Evolutionary conservation across 2,888 invertebrate genomes (phyloP).

Genomic region (Chirona hameri): DNA sequence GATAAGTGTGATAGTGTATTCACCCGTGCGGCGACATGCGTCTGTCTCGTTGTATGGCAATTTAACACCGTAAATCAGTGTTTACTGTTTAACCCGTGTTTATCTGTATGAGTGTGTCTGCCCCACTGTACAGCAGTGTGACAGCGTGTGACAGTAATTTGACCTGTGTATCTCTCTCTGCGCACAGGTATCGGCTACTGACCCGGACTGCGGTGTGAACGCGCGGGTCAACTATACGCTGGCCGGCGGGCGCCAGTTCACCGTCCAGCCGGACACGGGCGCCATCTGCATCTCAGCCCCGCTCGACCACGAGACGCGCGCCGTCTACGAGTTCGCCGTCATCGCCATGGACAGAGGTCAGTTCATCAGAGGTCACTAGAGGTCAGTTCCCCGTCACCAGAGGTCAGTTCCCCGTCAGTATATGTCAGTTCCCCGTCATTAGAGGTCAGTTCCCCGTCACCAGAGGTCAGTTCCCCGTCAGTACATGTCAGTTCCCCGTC

Average conservation of each 20-base stretch:
- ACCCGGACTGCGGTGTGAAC: slow-evolving; percentile 92
- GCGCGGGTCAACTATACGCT: slow-evolving; percentile 84
- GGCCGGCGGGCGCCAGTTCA: slow-evolving; percentile 63
- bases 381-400: background rate
- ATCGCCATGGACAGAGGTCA: slow-evolving; percentile 91
- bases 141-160: no score
- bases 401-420: background rate
- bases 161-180: background rate
- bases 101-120: no score
- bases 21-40: no score
- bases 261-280: slow-evolving; percentile 74
- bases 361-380: slow-evolving; percentile 39
- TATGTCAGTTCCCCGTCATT: background rate
- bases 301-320: slow-evolving; percentile 79
- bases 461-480: slow-evolving; percentile 52
- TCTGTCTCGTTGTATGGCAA: no score
- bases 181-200: slow-evolving; percentile 85
- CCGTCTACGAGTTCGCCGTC: slow-evolving; percentile 81
- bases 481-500: slow-evolving; percentile 38
- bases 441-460: background rate
- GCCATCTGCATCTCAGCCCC: slow-evolving; percentile 79
- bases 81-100: no score
- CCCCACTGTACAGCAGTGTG: no score
- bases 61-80: no score
- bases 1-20: no score